These are phyloP conservation scores for Oligia strigilis DNA, from an alignment of 2,888 invertebrate species.

Conservation along the genomic window DNA sequence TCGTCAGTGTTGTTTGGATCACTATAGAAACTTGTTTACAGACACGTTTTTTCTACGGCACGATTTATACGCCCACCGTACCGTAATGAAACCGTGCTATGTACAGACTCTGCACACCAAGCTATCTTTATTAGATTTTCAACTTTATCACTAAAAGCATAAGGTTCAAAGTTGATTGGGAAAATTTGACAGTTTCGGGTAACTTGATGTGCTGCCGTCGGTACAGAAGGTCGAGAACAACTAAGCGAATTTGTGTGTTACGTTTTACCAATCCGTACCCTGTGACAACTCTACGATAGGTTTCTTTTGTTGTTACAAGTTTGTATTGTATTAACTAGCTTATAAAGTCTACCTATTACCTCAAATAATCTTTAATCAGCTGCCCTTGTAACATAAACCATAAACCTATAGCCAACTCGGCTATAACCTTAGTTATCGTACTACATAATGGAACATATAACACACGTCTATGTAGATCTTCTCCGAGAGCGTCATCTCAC, in stretches of 20 bases:
- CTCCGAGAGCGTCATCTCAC: conserved; percentile 73
- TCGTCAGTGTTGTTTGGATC: too few relatives aligned
- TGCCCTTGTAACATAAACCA: conserved; percentile 29
- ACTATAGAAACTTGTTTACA: too few relatives aligned
- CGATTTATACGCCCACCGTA: too few relatives aligned
- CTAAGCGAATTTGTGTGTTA: neutral
- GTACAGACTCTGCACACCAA: too few relatives aligned
- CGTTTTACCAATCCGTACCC: neutral
- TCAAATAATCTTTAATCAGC: conserved; percentile 39
- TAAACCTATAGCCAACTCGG: conserved; percentile 31
- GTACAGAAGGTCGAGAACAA: neutral
- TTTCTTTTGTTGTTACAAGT: neutral
- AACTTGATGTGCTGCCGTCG: too few relatives aligned
- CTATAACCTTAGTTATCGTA: conserved; percentile 32
- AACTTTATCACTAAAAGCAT: too few relatives aligned
- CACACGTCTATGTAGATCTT: conserved; percentile 58
- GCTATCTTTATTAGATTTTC: too few relatives aligned
- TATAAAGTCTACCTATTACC: neutral
- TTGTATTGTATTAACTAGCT: neutral
- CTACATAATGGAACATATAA: conserved; percentile 40
- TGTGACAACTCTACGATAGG: neutral
- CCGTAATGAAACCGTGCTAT: too few relatives aligned
- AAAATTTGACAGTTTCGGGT: too few relatives aligned
- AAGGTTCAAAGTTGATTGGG: too few relatives aligned
- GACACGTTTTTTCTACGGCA: too few relatives aligned